These are phyloP conservation scores for Magallana ariakensis DNA, from an alignment of 1,140 invertebrate genomes.

Conservation along the genomic window DNA sequence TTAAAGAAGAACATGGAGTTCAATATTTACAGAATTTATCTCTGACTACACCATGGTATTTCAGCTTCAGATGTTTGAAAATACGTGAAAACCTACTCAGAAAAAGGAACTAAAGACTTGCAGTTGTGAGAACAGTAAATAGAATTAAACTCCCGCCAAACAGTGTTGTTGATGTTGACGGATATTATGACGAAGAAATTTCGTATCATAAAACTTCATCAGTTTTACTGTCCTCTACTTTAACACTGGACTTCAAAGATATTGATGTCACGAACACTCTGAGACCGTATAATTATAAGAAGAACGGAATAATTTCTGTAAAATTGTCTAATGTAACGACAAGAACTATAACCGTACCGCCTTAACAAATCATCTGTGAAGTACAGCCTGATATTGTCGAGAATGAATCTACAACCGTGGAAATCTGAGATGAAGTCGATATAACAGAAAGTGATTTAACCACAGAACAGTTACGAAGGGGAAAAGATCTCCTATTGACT, in stretches of 20 bases:
- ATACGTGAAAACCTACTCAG: conserved; percentile 43
- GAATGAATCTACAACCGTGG: neutral
- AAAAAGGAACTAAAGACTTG: conserved; percentile 42
- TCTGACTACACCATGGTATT: conserved; percentile 50
- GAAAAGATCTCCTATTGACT: conserved; percentile 15
- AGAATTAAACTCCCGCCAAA: conserved; percentile 48
- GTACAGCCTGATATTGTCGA: conserved; percentile 44
- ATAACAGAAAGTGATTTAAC: conserved; percentile 42
- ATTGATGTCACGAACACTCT: conserved; percentile 1
- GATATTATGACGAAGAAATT: conserved; percentile 39
- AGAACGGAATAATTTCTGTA: conserved; percentile 26
- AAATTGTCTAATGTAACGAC: conserved; percentile 48
- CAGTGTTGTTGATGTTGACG: conserved; percentile 20
- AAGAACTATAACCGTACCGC: conserved; percentile 29
- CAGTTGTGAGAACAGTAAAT: conserved; percentile 49
- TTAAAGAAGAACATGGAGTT: conserved; percentile 28
- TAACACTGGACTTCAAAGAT: conserved; percentile 32
- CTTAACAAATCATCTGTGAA: conserved; percentile 46
- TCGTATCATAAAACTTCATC: conserved; percentile 49
- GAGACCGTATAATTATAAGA: conserved; percentile 20
- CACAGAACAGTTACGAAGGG: conserved; percentile 23
- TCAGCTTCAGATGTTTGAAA: conserved; percentile 49
- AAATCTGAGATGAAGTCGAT: conserved; percentile 32
- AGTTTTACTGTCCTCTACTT: conserved; percentile 44
- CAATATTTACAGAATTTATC: conserved; percentile 47